Base-by-base conservation (phyloP, 2,888 invertebrate genomes). In the Pristionchus maxplancki region DNA sequence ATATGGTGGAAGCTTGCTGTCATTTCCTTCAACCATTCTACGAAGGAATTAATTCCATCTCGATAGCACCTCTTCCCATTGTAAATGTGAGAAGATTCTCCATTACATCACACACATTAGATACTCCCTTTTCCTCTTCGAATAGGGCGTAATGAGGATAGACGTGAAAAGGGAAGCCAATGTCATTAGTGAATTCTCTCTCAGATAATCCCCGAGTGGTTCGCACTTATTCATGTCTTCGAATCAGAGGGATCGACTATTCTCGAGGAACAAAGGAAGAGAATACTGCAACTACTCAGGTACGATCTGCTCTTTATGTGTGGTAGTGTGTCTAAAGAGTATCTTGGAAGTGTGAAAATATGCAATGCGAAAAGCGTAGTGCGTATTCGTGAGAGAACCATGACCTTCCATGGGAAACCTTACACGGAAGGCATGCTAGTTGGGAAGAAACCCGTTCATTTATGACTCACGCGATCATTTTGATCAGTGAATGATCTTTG, bases 161-260 rank as follows among this genome's bases (percentile, higher is more conserved):
- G 62, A 24, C 15, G 8, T 48, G 48, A 48, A 64, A 71, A 31
- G 31, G 20, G 71, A 31, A 11, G 13, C 28, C 71, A 31, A 31
- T 71, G 11, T 37, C 71, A 37, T 62, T 62, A 62, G 62, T n/a
- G 20, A 24, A 62, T 62, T 62, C 24, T 62, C 28, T 67, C 67
- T 67, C 67, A 88, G 90, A 90, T 48, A 87, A 89, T 11, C 90
- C 92, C 17, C n/a, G 92, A 92, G 87, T 92, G 91, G 90, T 74
- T 89, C 13, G 92, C 91, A 13, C 88, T 92, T 28, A 87, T 91
- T 74, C 91, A 91, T 58, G 92, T 91, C 67, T 91, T 48, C 37
- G 82, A 82, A 50, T 53, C 48, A 3, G 82, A 82, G 34, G 82
- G 82, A n/a, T 53, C 82, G 13, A 50, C 34, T 13, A 53, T 37